Evolutionary conservation across 2,113 vertebrate species (phyloP).

Genomic region (Paradisaea rubra): DNA sequence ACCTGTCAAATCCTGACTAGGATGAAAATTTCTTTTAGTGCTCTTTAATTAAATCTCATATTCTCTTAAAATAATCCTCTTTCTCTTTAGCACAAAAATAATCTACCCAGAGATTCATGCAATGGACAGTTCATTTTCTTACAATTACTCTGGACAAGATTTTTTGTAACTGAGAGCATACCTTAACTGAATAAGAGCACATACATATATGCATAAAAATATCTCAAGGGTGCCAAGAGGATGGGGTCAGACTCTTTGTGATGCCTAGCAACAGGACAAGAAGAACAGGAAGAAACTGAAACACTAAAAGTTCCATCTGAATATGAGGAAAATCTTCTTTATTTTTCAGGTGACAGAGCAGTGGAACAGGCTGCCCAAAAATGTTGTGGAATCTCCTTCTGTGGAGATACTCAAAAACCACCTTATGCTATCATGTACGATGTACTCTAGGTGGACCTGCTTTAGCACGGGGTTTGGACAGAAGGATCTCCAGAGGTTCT

Average conservation of each 20-base stretch:
- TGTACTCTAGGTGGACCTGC: not conserved
- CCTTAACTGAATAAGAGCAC: not conserved
- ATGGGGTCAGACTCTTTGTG: not conserved
- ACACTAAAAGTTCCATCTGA: not conserved
- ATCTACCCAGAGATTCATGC: not conserved
- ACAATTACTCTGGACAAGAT: not conserved
- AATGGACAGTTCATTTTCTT: not conserved
- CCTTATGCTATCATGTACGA: not conserved
- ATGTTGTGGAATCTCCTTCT: not conserved
- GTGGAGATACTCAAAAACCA: not conserved
- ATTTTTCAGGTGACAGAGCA: not conserved
- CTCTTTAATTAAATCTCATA: not conserved
- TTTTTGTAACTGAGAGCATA: not conserved
- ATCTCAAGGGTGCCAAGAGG: not conserved
- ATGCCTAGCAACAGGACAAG: not conserved
- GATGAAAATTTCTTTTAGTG: not conserved
- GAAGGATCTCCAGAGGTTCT: not conserved
- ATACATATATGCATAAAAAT: not conserved
- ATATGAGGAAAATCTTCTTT: not conserved
- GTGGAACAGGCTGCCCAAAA: not conserved
- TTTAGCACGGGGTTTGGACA: rapidly evolving
- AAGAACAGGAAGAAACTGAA: not conserved
- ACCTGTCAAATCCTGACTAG: not conserved
- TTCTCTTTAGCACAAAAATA: not conserved
- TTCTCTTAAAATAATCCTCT: not conserved